phyloP scores from a whole-genome alignment of 2,797 vertebrate genomes.

The Chloroceryle inda region DNA sequence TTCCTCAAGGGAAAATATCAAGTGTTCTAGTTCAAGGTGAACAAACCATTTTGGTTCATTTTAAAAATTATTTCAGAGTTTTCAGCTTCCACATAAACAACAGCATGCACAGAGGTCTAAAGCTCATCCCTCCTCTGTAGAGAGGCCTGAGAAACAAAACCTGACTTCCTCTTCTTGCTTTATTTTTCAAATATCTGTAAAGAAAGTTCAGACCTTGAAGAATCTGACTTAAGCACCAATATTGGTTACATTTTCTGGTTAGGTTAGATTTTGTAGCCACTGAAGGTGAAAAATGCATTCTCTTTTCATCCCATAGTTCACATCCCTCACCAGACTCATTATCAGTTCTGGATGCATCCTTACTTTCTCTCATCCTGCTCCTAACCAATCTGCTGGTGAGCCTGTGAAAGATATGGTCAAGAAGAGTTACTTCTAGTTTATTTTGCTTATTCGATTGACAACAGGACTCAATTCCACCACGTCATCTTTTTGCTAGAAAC shows the following conservation, averaged over 20 bases:
- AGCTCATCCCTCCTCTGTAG: not conserved
- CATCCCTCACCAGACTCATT: not conserved
- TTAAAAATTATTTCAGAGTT: rapidly evolving
- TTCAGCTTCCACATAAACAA: not conserved
- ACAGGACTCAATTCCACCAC: not conserved
- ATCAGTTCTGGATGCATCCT: not conserved
- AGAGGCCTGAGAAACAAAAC: not conserved
- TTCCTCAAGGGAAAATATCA: not conserved
- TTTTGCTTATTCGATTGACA: not conserved
- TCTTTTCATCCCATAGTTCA: not conserved
- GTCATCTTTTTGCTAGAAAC: not conserved
- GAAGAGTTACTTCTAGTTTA: not conserved
- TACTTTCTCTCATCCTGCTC: not conserved
- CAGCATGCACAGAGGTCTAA: not conserved
- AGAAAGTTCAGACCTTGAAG: not conserved
- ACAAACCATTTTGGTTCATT: not conserved
- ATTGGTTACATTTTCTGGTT: not conserved
- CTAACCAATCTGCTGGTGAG: not conserved
- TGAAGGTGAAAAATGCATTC: not conserved
- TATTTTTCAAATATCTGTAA: not conserved
- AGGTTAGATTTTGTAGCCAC: not conserved
- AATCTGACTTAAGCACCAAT: not conserved
- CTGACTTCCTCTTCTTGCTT: not conserved
- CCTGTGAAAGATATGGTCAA: not conserved
- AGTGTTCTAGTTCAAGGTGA: not conserved